Conservation (phyloP, 1,140 invertebrate species). For the Bombus sibiricus region DNA sequence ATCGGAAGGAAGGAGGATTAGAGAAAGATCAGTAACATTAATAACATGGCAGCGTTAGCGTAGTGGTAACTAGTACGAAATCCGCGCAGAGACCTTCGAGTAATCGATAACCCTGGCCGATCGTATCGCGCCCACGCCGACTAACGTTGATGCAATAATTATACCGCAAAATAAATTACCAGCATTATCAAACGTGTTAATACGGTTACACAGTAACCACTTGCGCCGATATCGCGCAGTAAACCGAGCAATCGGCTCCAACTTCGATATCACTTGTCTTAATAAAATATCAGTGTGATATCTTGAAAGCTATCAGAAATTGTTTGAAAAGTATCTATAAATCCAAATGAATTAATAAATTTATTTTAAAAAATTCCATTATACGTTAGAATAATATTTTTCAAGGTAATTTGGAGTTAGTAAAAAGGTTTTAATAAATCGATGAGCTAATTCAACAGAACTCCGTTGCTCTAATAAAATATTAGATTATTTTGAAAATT, state of each 20-base stretch:
- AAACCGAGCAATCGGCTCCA: not conserved
- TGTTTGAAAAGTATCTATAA: not conserved
- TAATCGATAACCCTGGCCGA: slow-evolving; percentile 38
- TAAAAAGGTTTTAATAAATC: not conserved
- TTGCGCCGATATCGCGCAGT: not conserved
- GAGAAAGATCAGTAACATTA: not conserved
- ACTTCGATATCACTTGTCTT: not conserved
- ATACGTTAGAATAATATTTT: too few relatives aligned
- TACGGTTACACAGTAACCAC: not conserved
- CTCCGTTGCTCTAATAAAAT: not conserved
- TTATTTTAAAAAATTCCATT: rapidly evolving
- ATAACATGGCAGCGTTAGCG: not conserved
- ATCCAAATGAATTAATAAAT: not conserved
- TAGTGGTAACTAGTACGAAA: not conserved
- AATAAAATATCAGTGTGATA: not conserved
- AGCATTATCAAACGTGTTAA: slow-evolving; percentile 29
- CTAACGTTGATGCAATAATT: slow-evolving; percentile 33
- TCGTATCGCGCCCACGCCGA: not conserved
- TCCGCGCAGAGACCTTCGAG: slow-evolving; percentile 1
- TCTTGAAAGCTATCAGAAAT: not conserved
- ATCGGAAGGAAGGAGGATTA: not conserved
- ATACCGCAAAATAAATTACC: slow-evolving; percentile 16
- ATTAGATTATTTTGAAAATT: not conserved
- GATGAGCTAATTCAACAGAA: not conserved
- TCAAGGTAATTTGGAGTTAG: rapidly evolving